Base-by-base conservation (phyloP, 2,797 vertebrate genomes). In the Mus minutoides region DNA sequence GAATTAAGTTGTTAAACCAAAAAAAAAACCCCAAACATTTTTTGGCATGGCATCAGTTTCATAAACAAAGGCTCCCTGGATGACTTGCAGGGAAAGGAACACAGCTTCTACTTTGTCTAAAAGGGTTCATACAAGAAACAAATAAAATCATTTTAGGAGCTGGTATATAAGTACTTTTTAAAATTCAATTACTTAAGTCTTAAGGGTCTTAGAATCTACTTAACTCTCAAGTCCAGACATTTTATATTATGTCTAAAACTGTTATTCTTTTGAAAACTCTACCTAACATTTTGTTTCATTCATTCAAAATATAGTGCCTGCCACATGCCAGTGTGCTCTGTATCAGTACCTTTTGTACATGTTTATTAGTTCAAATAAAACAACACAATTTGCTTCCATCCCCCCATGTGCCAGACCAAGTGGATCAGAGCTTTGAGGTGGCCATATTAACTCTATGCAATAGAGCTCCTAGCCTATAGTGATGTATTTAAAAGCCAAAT, bases 71-170 rank as follows among this genome's bases (percentile, higher is more conserved):
- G 2, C 6, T 67, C 43, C 67, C 88, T 85, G 80, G 88, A 62
- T 40, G 24, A 94, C 13, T 76, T 97, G 46, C 16, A 64, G 34
- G 71, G 24, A 90, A 43, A 96, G 40, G 11, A 94, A 84, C 21
- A 85, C 37, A 92, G 34, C 34, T 84, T 79, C 29, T 34, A 60
- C 54, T 92, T 88, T 80, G n/a, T 96, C 34, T 94, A 90, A 85
- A 90, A 62, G 4, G 83, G 43, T 31, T 37, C 78, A 76, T 3
- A 31, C 14, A 77, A 84, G 64, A 58, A 87, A 79, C 56, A 2
- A n/a, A 82, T 67, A 91, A 85, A 93, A 71, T 85, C n/a, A 62
- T 62, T 94, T 94, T 64, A 95, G 86, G 64, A 90, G 34, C 13
- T 95, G 76, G 17, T 21, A 87, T 26, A 3, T 85, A 82, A 88